A percentile compares a stretch with the other conserved stretches of the same genome.
Conservation (phyloP, 64 coral and sea anemone genomes). For the Montipora efflorescens region DNA sequence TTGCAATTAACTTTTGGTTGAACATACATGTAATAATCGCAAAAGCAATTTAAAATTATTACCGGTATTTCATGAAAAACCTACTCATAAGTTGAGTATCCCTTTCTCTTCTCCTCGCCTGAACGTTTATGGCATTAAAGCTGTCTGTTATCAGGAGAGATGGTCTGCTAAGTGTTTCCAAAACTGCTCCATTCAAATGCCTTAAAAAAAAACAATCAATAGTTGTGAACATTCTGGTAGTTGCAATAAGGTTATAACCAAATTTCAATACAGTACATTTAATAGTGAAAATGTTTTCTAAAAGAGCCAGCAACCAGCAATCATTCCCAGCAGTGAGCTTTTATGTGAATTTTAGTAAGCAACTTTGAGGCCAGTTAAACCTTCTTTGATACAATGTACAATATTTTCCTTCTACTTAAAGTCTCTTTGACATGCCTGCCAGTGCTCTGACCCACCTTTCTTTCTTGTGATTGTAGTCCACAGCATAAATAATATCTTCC, state of each 20-base stretch:
- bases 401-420: no score
- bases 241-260: no score
- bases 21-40: background rate
- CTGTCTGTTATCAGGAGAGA: slow-evolving; percentile 94
- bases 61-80: background rate
- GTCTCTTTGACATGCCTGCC: background rate
- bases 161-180: slow-evolving; percentile 93
- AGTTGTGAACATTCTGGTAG: background rate
- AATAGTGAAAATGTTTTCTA: no score
- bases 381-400: no score
- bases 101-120: slow-evolving; percentile 90
- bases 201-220: slow-evolving; percentile 7
- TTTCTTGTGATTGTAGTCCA: slow-evolving; percentile 99
- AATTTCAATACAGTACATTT: no score
- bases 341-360: no score
- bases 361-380: no score
- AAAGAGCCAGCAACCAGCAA: no score
- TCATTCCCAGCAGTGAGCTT: no score
- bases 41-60: background rate
- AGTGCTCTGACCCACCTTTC: slow-evolving; percentile 68
- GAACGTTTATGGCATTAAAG: slow-evolving; percentile 92
- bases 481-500: slow-evolving; percentile 99
- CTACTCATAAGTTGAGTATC: slow-evolving; percentile 96
- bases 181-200: slow-evolving; percentile 95
- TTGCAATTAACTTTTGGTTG: no score